Conservation (phyloP, 1,140 invertebrate species). For the Papilio polytes region DNA sequence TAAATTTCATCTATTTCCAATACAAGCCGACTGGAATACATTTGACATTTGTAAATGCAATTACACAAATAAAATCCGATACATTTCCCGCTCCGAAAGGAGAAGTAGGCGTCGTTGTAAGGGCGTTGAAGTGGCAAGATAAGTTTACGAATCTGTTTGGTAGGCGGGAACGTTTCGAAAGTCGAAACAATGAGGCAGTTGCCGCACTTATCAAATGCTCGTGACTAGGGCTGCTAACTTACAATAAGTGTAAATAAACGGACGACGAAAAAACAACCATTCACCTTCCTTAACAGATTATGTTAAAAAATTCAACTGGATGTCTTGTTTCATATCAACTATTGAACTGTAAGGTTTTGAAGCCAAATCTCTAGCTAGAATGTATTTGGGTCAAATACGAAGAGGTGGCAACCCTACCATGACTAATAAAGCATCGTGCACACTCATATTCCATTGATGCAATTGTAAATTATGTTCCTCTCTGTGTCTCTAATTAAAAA, state of each 20-base stretch:
- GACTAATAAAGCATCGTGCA: slow-evolving; percentile 32
- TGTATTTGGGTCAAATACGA: neutral
- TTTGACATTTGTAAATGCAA: neutral
- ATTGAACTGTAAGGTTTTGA: neutral
- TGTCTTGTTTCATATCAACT: neutral
- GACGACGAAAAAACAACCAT: neutral
- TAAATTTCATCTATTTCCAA: neutral
- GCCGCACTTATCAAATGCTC: slow-evolving; percentile 20
- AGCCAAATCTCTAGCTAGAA: neutral
- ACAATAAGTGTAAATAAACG: neutral
- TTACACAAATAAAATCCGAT: slow-evolving; percentile 7
- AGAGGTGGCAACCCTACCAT: neutral
- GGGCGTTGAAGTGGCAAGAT: slow-evolving; percentile 33
- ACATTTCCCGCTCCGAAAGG: neutral
- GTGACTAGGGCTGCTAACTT: neutral
- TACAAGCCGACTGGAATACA: neutral
- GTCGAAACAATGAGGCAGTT: slow-evolving; percentile 33
- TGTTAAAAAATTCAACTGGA: neutral
- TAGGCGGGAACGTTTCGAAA: slow-evolving; percentile 27
- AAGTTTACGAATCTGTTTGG: slow-evolving; percentile 27
- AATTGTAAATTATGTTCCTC: slow-evolving; percentile 35
- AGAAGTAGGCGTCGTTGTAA: slow-evolving; percentile 7
- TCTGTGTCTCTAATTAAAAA: slow-evolving; percentile 31
- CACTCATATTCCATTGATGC: slow-evolving; percentile 23
- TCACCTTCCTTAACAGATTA: neutral